Percentiles rank a stretch among this genome's conserved stretches.
Conservation (phyloP, 2,797 vertebrate species). For the Prionace glauca region DNA sequence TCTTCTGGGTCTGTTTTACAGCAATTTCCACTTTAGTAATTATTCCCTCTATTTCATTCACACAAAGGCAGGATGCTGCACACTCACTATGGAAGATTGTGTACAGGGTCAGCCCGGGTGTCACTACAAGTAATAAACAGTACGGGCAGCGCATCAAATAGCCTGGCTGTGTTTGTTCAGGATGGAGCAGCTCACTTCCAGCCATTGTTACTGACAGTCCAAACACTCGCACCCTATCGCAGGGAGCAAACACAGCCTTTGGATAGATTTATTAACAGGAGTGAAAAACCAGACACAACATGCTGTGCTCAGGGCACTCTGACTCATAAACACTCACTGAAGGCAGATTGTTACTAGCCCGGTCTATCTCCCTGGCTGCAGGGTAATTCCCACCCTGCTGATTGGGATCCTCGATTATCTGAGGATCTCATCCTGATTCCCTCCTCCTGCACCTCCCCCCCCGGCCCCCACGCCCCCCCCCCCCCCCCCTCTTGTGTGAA, state of each 20-base stretch:
- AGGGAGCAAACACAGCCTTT: slow-evolving; percentile 24
- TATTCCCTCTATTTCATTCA: neutral
- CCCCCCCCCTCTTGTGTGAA: too few relatives aligned
- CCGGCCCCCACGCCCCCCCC: too few relatives aligned
- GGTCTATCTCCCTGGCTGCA: neutral
- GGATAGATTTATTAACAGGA: slow-evolving; percentile 9
- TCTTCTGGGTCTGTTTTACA: neutral
- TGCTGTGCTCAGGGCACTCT: neutral
- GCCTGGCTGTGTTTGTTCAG: slow-evolving; percentile 27
- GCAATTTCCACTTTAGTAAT: neutral
- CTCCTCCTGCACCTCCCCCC: neutral
- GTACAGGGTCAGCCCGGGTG: neutral
- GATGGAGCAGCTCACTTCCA: slow-evolving; percentile 23
- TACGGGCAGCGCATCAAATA: neutral
- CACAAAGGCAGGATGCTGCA: slow-evolving; percentile 22
- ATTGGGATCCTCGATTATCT: too few relatives aligned
- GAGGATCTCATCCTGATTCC: too few relatives aligned
- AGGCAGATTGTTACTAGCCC: neutral
- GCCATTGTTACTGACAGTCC: slow-evolving; percentile 25
- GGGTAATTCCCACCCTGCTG: neutral
- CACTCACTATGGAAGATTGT: slow-evolving; percentile 8
- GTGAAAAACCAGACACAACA: slow-evolving; percentile 10
- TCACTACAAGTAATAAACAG: slow-evolving; percentile 1
- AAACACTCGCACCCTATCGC: neutral
- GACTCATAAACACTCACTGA: too few relatives aligned